phyloP scores from a whole-genome alignment of 2,113 vertebrate genomes.

The Anolis carolinensis region DNA sequence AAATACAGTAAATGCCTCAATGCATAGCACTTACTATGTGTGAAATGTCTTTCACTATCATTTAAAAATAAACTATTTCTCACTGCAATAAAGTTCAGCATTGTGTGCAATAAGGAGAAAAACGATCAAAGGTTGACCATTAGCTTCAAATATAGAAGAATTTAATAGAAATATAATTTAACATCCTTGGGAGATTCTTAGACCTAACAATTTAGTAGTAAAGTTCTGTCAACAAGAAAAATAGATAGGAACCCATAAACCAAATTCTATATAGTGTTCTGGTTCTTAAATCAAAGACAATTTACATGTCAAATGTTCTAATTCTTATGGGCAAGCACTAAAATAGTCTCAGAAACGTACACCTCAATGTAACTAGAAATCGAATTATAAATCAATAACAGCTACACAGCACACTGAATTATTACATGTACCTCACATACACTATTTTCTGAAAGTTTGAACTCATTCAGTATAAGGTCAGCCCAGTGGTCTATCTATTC shows the following conservation, averaged over 20 bases:
- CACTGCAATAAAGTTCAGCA: background rate
- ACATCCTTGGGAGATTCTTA: background rate
- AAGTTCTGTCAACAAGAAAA: background rate
- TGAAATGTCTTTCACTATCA: constrained; percentile 13
- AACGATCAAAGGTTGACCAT: background rate
- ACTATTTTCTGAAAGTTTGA: background rate
- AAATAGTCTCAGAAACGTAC: background rate
- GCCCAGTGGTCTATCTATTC: background rate
- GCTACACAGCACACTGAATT: background rate
- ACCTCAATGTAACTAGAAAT: background rate
- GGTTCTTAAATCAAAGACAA: background rate
- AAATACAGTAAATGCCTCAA: constrained; percentile 3
- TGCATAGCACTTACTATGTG: constrained; percentile 25
- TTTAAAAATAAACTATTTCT: constrained; percentile 7
- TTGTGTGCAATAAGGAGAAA: background rate
- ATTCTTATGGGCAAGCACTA: background rate
- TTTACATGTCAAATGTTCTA: background rate
- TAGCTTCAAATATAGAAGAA: constrained; percentile 4
- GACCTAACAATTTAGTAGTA: background rate
- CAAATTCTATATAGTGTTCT: background rate
- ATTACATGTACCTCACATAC: background rate
- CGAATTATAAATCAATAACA: background rate
- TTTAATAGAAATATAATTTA: constrained; percentile 18
- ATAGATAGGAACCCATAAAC: background rate
- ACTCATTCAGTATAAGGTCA: background rate